Evolutionary conservation across 1,140 invertebrate species (phyloP).

Genomic region (Cydia pomonella): DNA sequence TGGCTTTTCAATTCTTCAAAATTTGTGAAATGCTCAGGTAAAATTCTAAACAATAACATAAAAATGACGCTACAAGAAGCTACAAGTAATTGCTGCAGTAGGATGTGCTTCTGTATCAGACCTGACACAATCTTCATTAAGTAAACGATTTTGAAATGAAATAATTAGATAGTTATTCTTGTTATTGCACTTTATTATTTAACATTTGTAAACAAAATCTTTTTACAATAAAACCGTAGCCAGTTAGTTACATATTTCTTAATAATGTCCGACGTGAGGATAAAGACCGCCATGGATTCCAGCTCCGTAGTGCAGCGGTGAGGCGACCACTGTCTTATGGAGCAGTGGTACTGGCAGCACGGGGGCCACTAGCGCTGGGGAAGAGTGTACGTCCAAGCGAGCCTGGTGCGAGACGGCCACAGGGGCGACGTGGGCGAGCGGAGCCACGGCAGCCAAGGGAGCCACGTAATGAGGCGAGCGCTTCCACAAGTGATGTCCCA

Average conservation of each 20-base stretch:
- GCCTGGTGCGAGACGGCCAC: constrained; percentile 70
- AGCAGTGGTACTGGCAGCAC: constrained; percentile 51
- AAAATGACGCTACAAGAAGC: no score
- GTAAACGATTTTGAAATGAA: no score
- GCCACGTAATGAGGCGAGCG: constrained; percentile 56
- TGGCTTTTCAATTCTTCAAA: no score
- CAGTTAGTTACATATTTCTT: background rate
- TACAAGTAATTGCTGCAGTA: no score
- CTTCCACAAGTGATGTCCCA: constrained; percentile 60
- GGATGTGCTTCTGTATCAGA: no score
- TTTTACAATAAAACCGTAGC: constrained; percentile 7
- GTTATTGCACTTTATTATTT: constrained; percentile 13
- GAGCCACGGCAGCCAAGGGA: constrained; percentile 45
- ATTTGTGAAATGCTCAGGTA: no score
- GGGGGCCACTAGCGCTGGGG: constrained; percentile 55
- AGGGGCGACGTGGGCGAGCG: constrained; percentile 54
- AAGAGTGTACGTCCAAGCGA: constrained; percentile 57
- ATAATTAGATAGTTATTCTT: no score
- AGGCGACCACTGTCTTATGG: constrained; percentile 48
- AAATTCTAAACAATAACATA: no score
- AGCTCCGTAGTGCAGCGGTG: constrained; percentile 43
- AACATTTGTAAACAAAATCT: background rate
- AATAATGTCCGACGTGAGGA: constrained; percentile 26
- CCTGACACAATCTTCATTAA: no score
- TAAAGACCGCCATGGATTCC: constrained; percentile 40